Base-by-base conservation (phyloP, 2,113 vertebrate genomes). In the Calyptommatus sinebrachiatus region DNA sequence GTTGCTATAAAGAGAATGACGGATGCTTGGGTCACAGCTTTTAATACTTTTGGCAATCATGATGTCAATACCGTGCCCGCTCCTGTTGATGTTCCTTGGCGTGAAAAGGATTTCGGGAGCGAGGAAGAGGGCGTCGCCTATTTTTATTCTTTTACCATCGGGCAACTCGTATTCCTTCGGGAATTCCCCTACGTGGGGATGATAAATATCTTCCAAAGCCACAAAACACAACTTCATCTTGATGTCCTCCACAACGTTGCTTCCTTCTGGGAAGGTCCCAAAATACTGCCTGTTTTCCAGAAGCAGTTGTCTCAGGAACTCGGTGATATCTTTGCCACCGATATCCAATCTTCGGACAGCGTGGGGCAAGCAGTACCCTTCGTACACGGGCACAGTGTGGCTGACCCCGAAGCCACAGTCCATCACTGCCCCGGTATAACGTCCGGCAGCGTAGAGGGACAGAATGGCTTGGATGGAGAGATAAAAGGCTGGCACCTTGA, bases 401-500 rank as follows among this genome's bases (percentile, higher is more conserved):
- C 92, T 94, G 67, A 89, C 81, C 0, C 90, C 91, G 0, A 90
- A 88, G 3, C 94, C 93, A 0, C 90, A 89, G 86, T 93, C 94
- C 61, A 93, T 83, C 11, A 94, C 92, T 5, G 94, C 78, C 10
- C 94, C 94, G 0, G 92, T 92, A 67, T 89, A 83, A 0, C 89
- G 91, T 31, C 91, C 93, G 0, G 88, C 90, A 28, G 94, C 86
- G 0, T 93, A 94, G 0, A 94, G 91, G 0, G 92, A 90, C 63
- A 94, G 66, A 26, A 90, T 86, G 0, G 93, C 91, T 73, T 93
- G 93, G 72, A 90, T 81, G 0, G 91, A 92, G 41, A 94, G 77
- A 62, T 93, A 93, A 81, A 94, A 91, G n/a, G 93, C 91, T 0
- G 94, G 94, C 8, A 91, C 92, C 0, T 60, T 21, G 14, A 94